Evolutionary conservation across 2,797 vertebrate genomes (phyloP).

Genomic region (Arvicola amphibius): DNA sequence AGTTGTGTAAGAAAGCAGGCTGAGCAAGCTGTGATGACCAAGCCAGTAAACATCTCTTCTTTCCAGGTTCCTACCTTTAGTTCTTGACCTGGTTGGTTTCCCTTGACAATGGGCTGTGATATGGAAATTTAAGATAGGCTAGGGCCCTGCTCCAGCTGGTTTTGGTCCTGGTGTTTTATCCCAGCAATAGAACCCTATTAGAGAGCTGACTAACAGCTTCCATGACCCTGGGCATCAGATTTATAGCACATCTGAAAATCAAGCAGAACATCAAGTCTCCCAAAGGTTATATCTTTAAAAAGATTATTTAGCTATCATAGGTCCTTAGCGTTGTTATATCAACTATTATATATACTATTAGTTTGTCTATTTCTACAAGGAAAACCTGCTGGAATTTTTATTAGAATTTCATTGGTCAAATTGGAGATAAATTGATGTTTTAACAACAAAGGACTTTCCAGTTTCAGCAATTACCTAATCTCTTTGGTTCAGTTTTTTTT

Average conservation of each 20-base stretch:
- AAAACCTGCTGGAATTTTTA: neutral
- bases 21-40: neutral
- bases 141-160: neutral
- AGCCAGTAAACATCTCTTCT: neutral
- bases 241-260: neutral
- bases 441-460: neutral
- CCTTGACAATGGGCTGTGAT: neutral
- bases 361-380: neutral
- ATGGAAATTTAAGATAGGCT: neutral
- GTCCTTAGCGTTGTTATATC: neutral
- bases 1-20: neutral
- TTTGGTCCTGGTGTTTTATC: too few species aligned
- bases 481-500: neutral
- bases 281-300: neutral
- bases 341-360: neutral
- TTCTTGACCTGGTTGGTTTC: neutral
- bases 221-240: neutral
- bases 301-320: neutral
- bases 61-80: neutral
- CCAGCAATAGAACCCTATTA: neutral
- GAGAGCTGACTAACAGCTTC: too few species aligned
- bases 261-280: neutral
- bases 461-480: too few species aligned
- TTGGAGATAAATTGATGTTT: neutral
- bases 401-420: neutral